Conservation (phyloP, 2,888 invertebrate species). For the Heliconius cydno region DNA sequence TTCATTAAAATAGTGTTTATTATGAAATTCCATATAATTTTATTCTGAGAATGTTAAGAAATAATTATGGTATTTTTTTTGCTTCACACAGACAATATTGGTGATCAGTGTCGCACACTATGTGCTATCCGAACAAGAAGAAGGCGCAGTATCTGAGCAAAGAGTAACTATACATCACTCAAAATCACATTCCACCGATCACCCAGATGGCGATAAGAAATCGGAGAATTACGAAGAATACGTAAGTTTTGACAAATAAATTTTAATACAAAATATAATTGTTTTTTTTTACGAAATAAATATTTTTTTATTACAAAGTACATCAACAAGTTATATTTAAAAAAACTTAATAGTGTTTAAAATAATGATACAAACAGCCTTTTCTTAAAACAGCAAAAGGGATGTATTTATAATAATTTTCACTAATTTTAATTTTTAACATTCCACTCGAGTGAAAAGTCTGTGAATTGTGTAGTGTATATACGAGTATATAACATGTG, state of each 20-base stretch:
- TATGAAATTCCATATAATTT: neutral
- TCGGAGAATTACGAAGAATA: slow-evolving; percentile 44
- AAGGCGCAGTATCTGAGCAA: slow-evolving; percentile 46
- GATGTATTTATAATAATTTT: neutral
- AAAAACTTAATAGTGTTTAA: neutral
- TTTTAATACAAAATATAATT: neutral
- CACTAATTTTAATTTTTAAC: neutral
- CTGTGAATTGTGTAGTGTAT: too few species aligned
- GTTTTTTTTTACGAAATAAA: neutral
- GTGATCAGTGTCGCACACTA: slow-evolving; percentile 39
- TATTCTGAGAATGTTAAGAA: neutral
- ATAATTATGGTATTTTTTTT: neutral
- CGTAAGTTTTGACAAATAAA: slow-evolving; percentile 34
- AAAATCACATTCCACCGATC: slow-evolving; percentile 27
- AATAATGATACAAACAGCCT: neutral
- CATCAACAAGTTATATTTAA: neutral
- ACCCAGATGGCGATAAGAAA: slow-evolving; percentile 34
- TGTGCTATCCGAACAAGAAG: slow-evolving; percentile 40
- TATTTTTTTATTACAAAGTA: neutral
- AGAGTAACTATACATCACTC: slow-evolving; percentile 42
- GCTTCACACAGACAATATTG: slow-evolving; percentile 39
- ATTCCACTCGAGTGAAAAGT: too few species aligned
- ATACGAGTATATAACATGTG: too few species aligned
- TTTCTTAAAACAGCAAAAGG: neutral
- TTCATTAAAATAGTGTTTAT: neutral